These are phyloP conservation scores for Malacoctenus gilli DNA, from an alignment of 2,797 vertebrate species.

Conservation along the genomic window DNA sequence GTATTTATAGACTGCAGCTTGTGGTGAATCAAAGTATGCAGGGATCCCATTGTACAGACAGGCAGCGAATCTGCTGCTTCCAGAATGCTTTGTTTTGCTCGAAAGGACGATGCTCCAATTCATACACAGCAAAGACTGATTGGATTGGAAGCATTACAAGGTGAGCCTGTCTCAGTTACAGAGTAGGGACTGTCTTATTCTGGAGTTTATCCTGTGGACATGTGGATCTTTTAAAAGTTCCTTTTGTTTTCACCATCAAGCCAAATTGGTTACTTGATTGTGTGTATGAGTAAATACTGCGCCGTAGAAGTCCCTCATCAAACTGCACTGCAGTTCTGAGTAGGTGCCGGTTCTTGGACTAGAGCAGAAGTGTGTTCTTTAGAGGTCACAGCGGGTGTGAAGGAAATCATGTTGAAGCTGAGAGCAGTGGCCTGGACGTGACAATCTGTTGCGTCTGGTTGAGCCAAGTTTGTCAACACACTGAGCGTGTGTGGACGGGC, in stretches of 20 bases:
- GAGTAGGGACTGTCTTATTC: too few relatives aligned
- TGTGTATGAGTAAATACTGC: too few relatives aligned
- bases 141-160: too few relatives aligned
- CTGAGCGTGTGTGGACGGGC: too few relatives aligned
- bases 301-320: background rate
- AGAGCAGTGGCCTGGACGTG: conserved; percentile 39
- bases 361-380: conserved; percentile 22
- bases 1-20: conserved; percentile 42
- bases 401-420: conserved; percentile 56
- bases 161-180: too few relatives aligned
- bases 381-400: conserved; percentile 53
- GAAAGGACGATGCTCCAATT: too few relatives aligned
- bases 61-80: conserved; percentile 1
- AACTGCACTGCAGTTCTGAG: background rate
- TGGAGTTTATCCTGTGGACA: too few relatives aligned
- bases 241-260: too few relatives aligned
- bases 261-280: too few relatives aligned
- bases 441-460: conserved; percentile 59
- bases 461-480: conserved; percentile 49
- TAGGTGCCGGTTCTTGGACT: conserved; percentile 20
- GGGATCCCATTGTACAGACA: background rate
- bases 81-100: background rate
- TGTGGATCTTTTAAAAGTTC: too few relatives aligned
- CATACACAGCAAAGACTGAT: too few relatives aligned
- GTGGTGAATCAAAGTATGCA: conserved; percentile 7